Base-by-base conservation (phyloP, 2,113 vertebrate species). In the Glareola pratincola region DNA sequence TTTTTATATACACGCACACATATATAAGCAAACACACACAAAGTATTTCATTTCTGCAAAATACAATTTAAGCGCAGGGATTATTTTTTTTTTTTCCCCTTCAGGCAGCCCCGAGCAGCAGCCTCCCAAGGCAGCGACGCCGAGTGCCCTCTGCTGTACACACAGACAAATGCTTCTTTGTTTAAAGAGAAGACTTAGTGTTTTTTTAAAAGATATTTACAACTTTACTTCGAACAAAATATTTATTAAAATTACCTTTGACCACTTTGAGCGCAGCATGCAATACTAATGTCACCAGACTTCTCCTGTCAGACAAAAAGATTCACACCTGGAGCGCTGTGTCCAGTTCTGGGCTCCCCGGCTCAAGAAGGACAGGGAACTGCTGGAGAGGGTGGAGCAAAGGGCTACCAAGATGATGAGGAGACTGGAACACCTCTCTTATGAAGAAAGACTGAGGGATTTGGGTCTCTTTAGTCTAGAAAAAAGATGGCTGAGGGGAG, bases 101-200 rank as follows among this genome's bases (percentile, higher is more conserved):
- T 60, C 14, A 6, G 59, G 79, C 81, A 89, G 93, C 53, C 56
- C 68, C 3, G 39, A 93, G 83, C 72, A 67, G 67, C 66, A 68
- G 66, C 81, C 6, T 16, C 69, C 88, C 30, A 53, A 86, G 8
- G 48, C 64, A 75, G 93, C 9, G 47, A 94, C 47, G 79, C 51
- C 47, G 91, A 88, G 75, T 84, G 98, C 98, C 98, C 98, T 98
- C 98, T 98, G 97, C 97, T 97, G 98, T 75, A 88, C 20, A 12
- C 3, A 24, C 53, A 74, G 43, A 59, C 74, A 95, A 98, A 86
- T 62, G 82, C 80, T 53, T 34, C 48, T 92, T 88, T 78, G 54
- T 81, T 78, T 82, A 48, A 39, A 71, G 56, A 23, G 4, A 32
- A 12, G 15, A 43, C 7, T 22, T 10, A 14, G 11, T 11, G 12